Conservation (phyloP, 2,888 invertebrate species). For the Syritta pipiens region DNA sequence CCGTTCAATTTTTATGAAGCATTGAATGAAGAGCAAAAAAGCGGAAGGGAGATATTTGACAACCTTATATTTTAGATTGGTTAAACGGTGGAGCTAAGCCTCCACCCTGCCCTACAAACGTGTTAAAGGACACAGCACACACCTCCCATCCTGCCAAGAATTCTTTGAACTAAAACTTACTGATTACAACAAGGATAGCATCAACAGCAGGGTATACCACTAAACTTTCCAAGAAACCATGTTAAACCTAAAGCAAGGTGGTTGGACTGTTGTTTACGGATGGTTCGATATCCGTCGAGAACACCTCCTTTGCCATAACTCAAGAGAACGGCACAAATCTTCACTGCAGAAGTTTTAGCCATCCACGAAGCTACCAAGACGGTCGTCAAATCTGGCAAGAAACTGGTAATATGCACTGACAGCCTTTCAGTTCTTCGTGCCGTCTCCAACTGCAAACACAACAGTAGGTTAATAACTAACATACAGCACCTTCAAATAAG, state of each 20-base stretch:
- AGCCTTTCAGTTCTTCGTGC: neutral
- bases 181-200: no score
- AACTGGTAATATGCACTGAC: neutral
- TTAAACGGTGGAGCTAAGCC: neutral
- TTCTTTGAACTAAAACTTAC: no score
- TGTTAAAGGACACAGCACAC: neutral
- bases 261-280: neutral
- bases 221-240: neutral
- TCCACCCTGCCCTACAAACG: neutral
- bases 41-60: no score
- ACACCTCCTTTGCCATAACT: neutral
- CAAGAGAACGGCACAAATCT: no score
- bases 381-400: neutral
- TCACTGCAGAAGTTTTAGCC: neutral
- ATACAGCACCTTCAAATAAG: neutral
- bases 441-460: no score
- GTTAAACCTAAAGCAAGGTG: no score
- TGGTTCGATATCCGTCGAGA: neutral
- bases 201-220: no score
- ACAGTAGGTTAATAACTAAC: neutral
- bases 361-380: no score
- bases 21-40: no score
- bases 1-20: no score
- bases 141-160: neutral
- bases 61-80: neutral